A percentile compares a stretch with the other conserved stretches of the same genome.
These are phyloP conservation scores for Drosophila rubida DNA, from an alignment of 2,888 invertebrate species.

Conservation along the genomic window DNA sequence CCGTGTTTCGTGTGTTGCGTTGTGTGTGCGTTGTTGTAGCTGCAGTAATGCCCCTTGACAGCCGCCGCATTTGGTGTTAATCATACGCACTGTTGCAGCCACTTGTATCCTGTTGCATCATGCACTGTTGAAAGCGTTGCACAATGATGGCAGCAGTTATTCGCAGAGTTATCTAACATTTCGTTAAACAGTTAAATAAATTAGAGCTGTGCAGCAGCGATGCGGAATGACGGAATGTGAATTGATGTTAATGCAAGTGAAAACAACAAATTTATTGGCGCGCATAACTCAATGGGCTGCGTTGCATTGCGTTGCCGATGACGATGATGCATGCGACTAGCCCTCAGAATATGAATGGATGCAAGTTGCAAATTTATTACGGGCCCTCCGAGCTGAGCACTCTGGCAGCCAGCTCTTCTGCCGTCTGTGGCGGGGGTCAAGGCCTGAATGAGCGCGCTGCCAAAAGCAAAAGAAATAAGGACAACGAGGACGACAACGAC, in stretches of 20 bases:
- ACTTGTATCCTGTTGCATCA: slow-evolving; percentile 38
- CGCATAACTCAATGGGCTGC: slow-evolving; percentile 66
- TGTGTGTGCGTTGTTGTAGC: neutral
- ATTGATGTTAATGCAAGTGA: slow-evolving; percentile 48
- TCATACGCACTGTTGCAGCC: slow-evolving; percentile 69
- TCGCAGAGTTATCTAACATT: slow-evolving; percentile 20
- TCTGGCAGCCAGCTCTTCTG: neutral
- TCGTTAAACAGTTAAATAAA: slow-evolving; percentile 32
- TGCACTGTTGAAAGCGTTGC: slow-evolving; percentile 23
- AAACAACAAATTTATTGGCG: slow-evolving; percentile 68
- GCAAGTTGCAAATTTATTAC: slow-evolving; percentile 64
- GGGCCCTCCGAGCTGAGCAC: neutral
- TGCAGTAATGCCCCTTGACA: slow-evolving; percentile 49
- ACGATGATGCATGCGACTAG: slow-evolving; percentile 63
- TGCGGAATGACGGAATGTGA: slow-evolving; percentile 4
- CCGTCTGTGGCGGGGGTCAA: slow-evolving; percentile 37
- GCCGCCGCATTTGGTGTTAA: slow-evolving; percentile 53
- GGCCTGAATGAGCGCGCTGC: slow-evolving; percentile 35
- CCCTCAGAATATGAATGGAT: slow-evolving; percentile 55
- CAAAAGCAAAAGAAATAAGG: slow-evolving; percentile 47
- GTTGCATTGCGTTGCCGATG: slow-evolving; percentile 26
- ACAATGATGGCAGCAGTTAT: slow-evolving; percentile 12
- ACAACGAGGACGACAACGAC: slow-evolving; percentile 37
- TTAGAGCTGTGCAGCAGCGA: slow-evolving; percentile 13
- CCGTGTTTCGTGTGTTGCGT: neutral